A percentile compares a stretch with the other conserved stretches of the same genome.
These are phyloP conservation scores for Neuroterus valhalla DNA, from an alignment of 1,140 invertebrate genomes.

Conservation along the genomic window DNA sequence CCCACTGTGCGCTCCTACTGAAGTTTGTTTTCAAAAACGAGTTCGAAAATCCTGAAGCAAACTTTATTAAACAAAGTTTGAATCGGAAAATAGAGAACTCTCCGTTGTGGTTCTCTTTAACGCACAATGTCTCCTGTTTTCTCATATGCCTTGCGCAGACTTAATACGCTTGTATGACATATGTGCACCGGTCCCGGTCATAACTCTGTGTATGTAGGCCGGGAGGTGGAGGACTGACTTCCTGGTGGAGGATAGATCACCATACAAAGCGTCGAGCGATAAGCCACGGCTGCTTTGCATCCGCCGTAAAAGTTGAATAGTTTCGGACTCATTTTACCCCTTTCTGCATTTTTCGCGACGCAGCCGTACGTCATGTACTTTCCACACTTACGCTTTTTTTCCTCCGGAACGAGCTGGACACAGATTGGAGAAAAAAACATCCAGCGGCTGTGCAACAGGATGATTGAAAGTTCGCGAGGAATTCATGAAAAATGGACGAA, in stretches of 20 bases:
- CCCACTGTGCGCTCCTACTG: no score
- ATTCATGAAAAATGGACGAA: background rate
- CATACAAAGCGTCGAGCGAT: constrained; percentile 53
- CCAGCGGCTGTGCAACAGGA: background rate
- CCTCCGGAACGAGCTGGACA: background rate
- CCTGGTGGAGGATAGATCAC: constrained; percentile 58
- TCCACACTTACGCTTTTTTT: constrained; percentile 16
- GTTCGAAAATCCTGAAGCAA: no score
- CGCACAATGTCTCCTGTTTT: constrained; percentile 48
- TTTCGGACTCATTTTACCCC: constrained; percentile 53
- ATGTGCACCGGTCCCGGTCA: constrained; percentile 40
- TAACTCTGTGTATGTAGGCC: constrained; percentile 59
- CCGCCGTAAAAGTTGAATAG: constrained; percentile 50
- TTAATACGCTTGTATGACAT: constrained; percentile 55
- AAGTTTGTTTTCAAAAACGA: no score
- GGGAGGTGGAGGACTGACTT: constrained; percentile 50
- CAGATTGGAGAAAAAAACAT: constrained; percentile 11
- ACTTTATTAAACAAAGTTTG: no score
- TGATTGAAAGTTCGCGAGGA: background rate
- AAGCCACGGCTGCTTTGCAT: constrained; percentile 52
- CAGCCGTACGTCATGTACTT: constrained; percentile 18
- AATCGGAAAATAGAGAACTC: no score
- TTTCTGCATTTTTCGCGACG: constrained; percentile 37
- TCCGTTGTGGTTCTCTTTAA: constrained; percentile 1
- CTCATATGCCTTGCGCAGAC: constrained; percentile 49